Conservation (phyloP, 2,113 vertebrate genomes). For the Dipodomys merriami region DNA sequence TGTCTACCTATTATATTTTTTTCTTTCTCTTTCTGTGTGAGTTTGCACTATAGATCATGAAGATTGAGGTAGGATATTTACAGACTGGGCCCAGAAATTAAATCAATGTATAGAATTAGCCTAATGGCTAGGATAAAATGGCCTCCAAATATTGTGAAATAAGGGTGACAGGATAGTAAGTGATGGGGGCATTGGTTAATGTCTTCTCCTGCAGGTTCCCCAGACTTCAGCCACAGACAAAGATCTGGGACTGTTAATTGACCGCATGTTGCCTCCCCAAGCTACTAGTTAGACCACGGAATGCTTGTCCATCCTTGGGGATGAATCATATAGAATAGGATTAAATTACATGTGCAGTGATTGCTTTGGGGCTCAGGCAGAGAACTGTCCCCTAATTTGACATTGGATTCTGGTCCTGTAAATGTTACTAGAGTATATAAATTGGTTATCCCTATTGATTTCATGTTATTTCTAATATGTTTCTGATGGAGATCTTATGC, state of each 20-base stretch:
- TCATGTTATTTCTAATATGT: constrained; percentile 70
- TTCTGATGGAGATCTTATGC: constrained; percentile 32
- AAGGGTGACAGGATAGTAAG: not conserved
- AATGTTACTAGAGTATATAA: constrained; percentile 61
- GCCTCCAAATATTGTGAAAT: not conserved
- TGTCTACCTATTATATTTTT: not conserved
- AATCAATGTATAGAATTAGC: not conserved
- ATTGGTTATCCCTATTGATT: constrained; percentile 51
- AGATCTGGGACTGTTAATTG: not conserved
- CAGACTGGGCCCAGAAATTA: too few species aligned
- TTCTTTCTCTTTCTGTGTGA: not conserved
- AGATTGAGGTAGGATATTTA: not conserved
- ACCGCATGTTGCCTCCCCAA: rapidly evolving
- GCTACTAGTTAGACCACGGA: not conserved
- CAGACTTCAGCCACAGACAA: not conserved
- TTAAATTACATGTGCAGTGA: constrained; percentile 13
- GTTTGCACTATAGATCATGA: not conserved
- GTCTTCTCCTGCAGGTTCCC: not conserved
- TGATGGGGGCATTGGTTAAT: not conserved
- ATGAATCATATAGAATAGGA: constrained; percentile 8
- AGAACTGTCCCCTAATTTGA: constrained; percentile 74
- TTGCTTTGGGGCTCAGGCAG: constrained; percentile 74
- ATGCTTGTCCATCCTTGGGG: not conserved
- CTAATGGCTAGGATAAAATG: constrained; percentile 21
- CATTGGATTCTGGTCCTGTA: constrained; percentile 63